Percentiles rank a stretch among this genome's conserved stretches.
Conservation (phyloP, 1,140 invertebrate genomes). For the Ooceraea biroi region DNA sequence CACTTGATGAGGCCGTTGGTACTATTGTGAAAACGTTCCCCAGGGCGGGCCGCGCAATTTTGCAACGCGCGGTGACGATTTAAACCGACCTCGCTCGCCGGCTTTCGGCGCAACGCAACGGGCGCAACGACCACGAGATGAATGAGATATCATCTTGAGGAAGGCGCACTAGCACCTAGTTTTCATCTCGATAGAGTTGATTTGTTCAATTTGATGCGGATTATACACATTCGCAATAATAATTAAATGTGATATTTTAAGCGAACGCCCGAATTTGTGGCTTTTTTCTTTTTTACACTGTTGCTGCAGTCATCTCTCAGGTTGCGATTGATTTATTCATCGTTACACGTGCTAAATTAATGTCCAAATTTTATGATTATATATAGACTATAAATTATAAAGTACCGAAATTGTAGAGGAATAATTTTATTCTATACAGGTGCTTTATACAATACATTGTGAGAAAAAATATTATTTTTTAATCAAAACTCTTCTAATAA, state of each 20-base stretch:
- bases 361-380: not conserved
- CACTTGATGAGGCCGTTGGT: constrained; percentile 80
- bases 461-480: too few relatives aligned
- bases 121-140: constrained; percentile 43
- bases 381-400: too few relatives aligned
- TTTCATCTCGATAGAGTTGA: not conserved
- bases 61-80: constrained; percentile 76
- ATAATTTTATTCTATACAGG: not conserved
- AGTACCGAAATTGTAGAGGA: not conserved
- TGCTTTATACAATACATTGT: not conserved
- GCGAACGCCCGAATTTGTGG: not conserved
- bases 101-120: constrained; percentile 21
- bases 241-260: too few relatives aligned
- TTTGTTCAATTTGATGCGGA: not conserved
- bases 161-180: not conserved
- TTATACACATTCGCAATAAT: not conserved
- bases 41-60: constrained; percentile 75
- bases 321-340: not conserved
- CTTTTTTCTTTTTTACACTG: not conserved
- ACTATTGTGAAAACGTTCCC: constrained; percentile 81
- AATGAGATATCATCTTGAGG: constrained; percentile 58
- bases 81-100: constrained; percentile 70
- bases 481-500: too few relatives aligned
- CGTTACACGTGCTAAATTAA: not conserved
- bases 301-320: not conserved